Percentiles rank a stretch among this genome's conserved stretches.
These are phyloP conservation scores for Drosophila demipolita DNA, from an alignment of 2,888 invertebrate genomes.

Conservation along the genomic window DNA sequence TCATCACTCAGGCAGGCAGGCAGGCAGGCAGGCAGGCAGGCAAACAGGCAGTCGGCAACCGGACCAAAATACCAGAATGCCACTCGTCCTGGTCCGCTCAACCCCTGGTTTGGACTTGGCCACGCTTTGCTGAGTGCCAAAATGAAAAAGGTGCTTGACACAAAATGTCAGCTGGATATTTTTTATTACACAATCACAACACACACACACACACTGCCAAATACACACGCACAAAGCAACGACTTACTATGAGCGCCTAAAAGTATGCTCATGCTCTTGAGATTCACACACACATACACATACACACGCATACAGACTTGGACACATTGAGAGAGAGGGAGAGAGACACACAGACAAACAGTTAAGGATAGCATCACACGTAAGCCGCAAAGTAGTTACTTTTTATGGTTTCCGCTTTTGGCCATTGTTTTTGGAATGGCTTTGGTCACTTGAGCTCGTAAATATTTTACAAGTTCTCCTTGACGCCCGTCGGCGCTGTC, in stretches of 20 bases:
- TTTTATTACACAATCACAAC: constrained; percentile 79
- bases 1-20: constrained; percentile 82
- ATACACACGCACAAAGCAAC: constrained; percentile 23
- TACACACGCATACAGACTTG: neutral
- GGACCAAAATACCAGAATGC: constrained; percentile 16
- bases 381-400: constrained; percentile 81
- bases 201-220: constrained; percentile 18
- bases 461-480: constrained; percentile 77
- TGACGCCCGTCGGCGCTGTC: constrained; percentile 12
- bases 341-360: constrained; percentile 22
- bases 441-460: constrained; percentile 74
- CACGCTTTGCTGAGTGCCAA: constrained; percentile 71
- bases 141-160: constrained; percentile 82
- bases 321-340: neutral
- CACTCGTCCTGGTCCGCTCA: neutral
- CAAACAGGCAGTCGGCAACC: constrained; percentile 2
- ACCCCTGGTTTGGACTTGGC: constrained; percentile 44
- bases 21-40: constrained; percentile 14
- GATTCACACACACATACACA: constrained; percentile 19
- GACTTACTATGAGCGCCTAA: constrained; percentile 50
- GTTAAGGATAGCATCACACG: constrained; percentile 51
- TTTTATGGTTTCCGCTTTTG: constrained; percentile 71
- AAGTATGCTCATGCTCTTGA: constrained; percentile 56
- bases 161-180: constrained; percentile 81
- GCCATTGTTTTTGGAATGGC: constrained; percentile 61